phyloP scores from a whole-genome alignment of 1,140 invertebrate genomes.

The Colletes gigas region DNA sequence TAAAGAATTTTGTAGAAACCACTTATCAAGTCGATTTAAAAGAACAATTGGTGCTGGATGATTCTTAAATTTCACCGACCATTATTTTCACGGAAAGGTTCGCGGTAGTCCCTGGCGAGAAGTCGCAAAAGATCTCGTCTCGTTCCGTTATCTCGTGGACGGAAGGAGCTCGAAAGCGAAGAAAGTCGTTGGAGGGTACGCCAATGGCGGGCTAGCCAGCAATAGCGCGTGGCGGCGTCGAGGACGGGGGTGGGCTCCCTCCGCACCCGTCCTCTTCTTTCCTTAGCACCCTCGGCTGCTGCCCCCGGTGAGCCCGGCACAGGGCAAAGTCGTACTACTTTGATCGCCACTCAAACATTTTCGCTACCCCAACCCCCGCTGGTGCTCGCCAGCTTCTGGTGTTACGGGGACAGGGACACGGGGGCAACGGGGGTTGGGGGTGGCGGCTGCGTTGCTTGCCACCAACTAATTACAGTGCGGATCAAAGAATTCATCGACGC shows the following conservation, averaged over 20 bases:
- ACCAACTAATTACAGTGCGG: slow-evolving; percentile 79
- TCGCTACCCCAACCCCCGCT: slow-evolving; percentile 68
- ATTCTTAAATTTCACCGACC: no score
- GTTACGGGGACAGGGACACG: slow-evolving; percentile 30
- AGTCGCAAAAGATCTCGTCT: no score
- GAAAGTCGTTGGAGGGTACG: slow-evolving; percentile 23
- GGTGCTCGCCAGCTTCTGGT: slow-evolving; percentile 37
- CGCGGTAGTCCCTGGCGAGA: no score
- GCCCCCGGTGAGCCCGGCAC: slow-evolving; percentile 43
- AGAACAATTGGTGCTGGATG: no score
- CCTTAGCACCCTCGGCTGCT: slow-evolving; percentile 49
- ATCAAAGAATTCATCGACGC: slow-evolving; percentile 79
- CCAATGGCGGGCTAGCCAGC: slow-evolving; percentile 35
- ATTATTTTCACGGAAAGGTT: no score
- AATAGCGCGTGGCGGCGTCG: slow-evolving; percentile 41
- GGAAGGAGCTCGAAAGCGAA: background rate
- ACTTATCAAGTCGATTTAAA: no score
- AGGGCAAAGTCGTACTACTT: slow-evolving; percentile 75
- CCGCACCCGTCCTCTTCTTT: slow-evolving; percentile 29
- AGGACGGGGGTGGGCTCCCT: slow-evolving; percentile 32
- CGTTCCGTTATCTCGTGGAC: no score
- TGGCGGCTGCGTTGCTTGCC: slow-evolving; percentile 59
- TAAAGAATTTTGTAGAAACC: no score
- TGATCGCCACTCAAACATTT: slow-evolving; percentile 80
- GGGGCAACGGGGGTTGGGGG: slow-evolving; percentile 18